Base-by-base conservation (phyloP, 2,797 vertebrate genomes). In the Percopsis omiscomaycus region DNA sequence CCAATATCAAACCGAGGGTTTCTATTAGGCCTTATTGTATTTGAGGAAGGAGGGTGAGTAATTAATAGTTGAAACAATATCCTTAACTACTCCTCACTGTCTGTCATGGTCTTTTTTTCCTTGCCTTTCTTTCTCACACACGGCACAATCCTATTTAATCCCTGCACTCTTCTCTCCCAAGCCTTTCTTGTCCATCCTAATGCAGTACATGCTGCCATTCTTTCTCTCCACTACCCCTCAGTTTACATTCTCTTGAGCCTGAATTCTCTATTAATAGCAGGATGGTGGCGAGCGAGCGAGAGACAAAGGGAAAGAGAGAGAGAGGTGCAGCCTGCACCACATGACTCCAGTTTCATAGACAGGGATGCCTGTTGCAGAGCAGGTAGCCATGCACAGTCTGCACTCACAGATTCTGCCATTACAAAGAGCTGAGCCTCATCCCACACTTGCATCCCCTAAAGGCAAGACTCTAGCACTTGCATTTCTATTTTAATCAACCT, bases 401-500 rank as follows among this genome's bases (percentile, higher is more conserved):
- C 61, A 73, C 77, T 76, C 79, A 68, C 74, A 78, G 61, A 77
- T 74, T 67, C 61, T 47, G 54, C 63, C 76, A 67, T 75, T 81
- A 83, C 79, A 86, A 77, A 76, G 72, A 67, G 67, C 63, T 75
- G 61, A 81, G 77, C 76, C 53, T 32, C 81, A 73, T 82, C 69
- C 67, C 74, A 77, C 79, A 77, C 73, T 70, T 69, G 73, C 71
- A 71, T 65, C 64, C 77, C 88, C 78, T 81, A 59, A 75, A 83
- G 84, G 79, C 71, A 63, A 71, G 59, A 53, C 69, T 76, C 72
- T 44, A 64, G 63, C 77, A 48, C 71, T 44, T 16, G 37, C 57
- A 61, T 61, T 83, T 74, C 74, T 76, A 76, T 86, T 83, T 89
- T 85, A 88, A 86, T 71, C 27, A 83, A 85, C 73, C 72, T 78